Conservation (phyloP, 2,113 vertebrate genomes). For the Nyctereutes procyonoides region DNA sequence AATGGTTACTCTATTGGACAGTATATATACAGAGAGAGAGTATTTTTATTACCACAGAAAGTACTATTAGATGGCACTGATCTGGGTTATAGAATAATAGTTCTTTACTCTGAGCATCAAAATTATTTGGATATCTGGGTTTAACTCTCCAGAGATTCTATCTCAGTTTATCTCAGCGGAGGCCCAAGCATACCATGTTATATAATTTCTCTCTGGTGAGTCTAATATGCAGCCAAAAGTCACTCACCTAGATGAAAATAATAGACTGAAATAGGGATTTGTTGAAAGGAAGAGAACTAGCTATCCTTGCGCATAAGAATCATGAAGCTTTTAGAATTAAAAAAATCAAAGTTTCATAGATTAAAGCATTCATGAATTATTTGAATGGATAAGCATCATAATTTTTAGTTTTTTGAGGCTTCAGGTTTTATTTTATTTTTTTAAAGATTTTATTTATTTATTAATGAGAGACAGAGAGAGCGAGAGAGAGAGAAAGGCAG, state of each 20-base stretch:
- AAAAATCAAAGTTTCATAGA: slow-evolving; percentile 40
- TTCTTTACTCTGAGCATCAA: neutral
- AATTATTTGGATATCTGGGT: neutral
- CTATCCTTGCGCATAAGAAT: neutral
- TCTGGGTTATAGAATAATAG: neutral
- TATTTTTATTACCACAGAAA: neutral
- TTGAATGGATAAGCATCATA: slow-evolving; percentile 13
- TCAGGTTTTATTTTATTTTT: neutral
- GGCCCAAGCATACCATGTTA: neutral
- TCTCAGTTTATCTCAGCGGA: neutral
- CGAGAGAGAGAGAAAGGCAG: no score
- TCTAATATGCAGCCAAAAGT: neutral
- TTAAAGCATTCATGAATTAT: slow-evolving; percentile 25
- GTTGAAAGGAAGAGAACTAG: slow-evolving; percentile 41
- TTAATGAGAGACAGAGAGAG: no score
- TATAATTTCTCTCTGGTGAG: neutral
- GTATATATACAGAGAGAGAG: neutral
- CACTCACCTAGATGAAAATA: slow-evolving; percentile 16
- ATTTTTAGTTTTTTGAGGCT: slow-evolving; percentile 49
- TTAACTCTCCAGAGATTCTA: slow-evolving; percentile 18
- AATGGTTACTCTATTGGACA: neutral
- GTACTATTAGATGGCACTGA: neutral
- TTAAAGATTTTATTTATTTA: no score
- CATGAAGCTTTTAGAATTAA: slow-evolving; percentile 37
- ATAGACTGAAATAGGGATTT: slow-evolving; percentile 39